Evolutionary conservation across 2,888 invertebrate species (phyloP), one percentile per base, ranked within the genome.

Genomic region (Oxyscelio sp.): DNA sequence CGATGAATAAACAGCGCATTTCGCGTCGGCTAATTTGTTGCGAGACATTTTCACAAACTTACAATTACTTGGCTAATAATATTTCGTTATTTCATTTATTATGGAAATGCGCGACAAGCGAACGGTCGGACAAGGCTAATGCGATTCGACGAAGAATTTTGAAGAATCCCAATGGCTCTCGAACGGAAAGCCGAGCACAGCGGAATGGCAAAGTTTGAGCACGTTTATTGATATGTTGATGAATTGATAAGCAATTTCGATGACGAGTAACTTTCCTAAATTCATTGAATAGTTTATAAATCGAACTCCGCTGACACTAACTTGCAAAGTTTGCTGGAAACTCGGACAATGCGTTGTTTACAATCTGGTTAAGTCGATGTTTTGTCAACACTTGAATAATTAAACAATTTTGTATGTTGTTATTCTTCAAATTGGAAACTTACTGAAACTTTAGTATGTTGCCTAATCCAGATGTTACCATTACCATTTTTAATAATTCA

Each of bases 251-350:
- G 52, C 54, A 40, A 61, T 68, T 59, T 66, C 34, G 61, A 27
- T 24, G 66, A 88, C 88, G 87, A 87, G 85, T 88, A 91, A 90
- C 88, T 91, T 90, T 86, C 75, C 89, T 89, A 90, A 92, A 91
- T 91, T 91, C 92, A 90, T 91, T 90, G 90, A 90, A 92, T 91
- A 92, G 91, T 92, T 92, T 87, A 90, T 89, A 91, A 91, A 89
- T 90, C 89, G 68, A 87, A 85, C 83, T 86, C 85, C 87, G 17
- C 31, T 19, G 15, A 24, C 34, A 43, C 17, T 40, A 70, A 71
- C 71, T 74, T 58, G 34, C n/a, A 50, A 61, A 61, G 52, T 70
- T 73, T 66, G 43, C 38, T n/a, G n/a, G 45, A 31, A 68, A 74
- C 59, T 80, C 54, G 43, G 68, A 56, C 52, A 74, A 81, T 66